A percentile compares a stretch with the other conserved stretches of the same genome.
phyloP scores from a whole-genome alignment of 1,140 invertebrate species.

The Drosophila ercepeae region DNA sequence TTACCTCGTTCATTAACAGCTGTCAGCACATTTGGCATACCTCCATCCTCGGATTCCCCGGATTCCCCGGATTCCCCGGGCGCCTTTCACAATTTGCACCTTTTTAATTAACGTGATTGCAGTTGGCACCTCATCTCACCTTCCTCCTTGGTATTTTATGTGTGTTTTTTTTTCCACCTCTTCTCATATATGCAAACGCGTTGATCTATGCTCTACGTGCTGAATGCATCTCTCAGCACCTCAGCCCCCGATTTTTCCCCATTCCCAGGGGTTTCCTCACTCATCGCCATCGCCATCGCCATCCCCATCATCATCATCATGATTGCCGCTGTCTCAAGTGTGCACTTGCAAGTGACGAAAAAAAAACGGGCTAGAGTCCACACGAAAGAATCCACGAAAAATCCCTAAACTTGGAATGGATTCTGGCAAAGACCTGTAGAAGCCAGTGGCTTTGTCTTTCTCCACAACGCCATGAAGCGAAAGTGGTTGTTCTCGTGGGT shows the following conservation, averaged over 20 bases:
- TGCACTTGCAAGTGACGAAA: constrained; percentile 66
- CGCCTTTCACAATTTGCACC: constrained; percentile 83
- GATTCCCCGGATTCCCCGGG: constrained; percentile 53
- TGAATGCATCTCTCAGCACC: constrained; percentile 60
- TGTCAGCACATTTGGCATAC: constrained; percentile 78
- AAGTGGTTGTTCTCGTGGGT: constrained; percentile 57
- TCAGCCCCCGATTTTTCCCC: constrained; percentile 1
- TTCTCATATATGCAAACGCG: constrained; percentile 44
- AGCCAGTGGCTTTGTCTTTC: constrained; percentile 54
- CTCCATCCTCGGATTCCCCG: too few species aligned
- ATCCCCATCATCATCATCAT: constrained; percentile 8
- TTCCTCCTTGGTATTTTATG: background rate
- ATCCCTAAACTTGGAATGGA: constrained; percentile 30
- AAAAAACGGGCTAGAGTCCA: constrained; percentile 6
- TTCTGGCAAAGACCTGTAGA: constrained; percentile 41
- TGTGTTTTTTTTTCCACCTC: background rate
- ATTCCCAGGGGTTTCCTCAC: constrained; percentile 22
- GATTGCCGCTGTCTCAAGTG: constrained; percentile 64
- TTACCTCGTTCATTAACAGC: constrained; percentile 80
- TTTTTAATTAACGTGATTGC: constrained; percentile 84
- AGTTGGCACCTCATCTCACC: constrained; percentile 49
- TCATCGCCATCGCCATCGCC: constrained; percentile 11
- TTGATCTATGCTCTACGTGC: constrained; percentile 79
- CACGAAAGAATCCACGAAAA: constrained; percentile 17
- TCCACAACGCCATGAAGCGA: constrained; percentile 61